phyloP scores from a whole-genome alignment of 2,888 invertebrate genomes.

The Watsonalla binaria region DNA sequence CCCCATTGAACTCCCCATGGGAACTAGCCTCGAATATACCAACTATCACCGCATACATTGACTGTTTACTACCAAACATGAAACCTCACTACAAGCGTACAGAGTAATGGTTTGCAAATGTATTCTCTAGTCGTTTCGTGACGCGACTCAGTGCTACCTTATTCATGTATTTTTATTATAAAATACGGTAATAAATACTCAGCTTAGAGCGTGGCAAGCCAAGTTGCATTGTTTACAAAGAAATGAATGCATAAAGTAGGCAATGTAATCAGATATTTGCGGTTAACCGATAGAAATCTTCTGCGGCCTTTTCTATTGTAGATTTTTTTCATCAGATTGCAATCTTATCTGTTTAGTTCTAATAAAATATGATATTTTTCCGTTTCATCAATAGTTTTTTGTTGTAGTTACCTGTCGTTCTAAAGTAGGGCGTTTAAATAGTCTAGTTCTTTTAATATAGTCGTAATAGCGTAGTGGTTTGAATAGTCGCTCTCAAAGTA shows the following conservation, averaged over 20 bases:
- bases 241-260: slow-evolving; percentile 14
- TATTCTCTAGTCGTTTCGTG: not conserved
- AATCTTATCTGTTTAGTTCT: slow-evolving; percentile 2
- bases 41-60: slow-evolving; percentile 9
- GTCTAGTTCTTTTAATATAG: no score
- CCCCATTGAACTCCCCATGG: slow-evolving; percentile 29
- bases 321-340: slow-evolving; percentile 2
- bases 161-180: slow-evolving; percentile 2
- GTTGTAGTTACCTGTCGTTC: no score
- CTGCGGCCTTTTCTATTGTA: slow-evolving; percentile 16
- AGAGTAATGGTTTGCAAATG: slow-evolving; percentile 15
- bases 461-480: no score
- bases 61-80: slow-evolving; percentile 1
- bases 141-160: not conserved
- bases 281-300: slow-evolving; percentile 27
- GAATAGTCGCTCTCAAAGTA: no score
- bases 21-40: slow-evolving; percentile 12
- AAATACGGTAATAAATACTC: slow-evolving; percentile 1
- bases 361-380: not conserved
- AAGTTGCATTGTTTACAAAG: slow-evolving; percentile 5
- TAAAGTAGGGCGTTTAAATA: no score
- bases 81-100: not conserved
- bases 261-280: slow-evolving; percentile 36
- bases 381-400: not conserved
- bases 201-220: slow-evolving; percentile 1